Evolutionary conservation across 1,140 invertebrate genomes (phyloP).

Genomic region (Eriocheir sinensis): DNA sequence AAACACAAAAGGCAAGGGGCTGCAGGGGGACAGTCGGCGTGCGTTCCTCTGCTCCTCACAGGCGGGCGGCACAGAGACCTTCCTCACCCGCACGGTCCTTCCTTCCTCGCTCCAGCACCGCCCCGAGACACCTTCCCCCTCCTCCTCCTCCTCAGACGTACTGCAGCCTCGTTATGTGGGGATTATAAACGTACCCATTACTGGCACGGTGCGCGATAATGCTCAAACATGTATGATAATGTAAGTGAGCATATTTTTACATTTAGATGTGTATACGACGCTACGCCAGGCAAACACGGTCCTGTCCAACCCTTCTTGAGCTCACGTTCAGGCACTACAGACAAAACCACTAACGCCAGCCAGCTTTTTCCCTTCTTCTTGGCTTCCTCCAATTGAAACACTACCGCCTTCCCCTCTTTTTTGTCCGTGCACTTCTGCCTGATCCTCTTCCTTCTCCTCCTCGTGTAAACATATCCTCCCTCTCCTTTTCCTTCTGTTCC

Average conservation of each 20-base stretch:
- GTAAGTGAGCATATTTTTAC: not conserved
- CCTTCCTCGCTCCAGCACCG: not conserved
- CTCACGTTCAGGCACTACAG: not conserved
- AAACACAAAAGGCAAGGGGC: constrained; percentile 29
- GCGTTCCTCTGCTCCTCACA: not conserved
- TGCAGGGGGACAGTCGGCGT: not conserved
- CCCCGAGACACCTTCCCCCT: too few relatives aligned
- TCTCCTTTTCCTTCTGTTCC: not conserved
- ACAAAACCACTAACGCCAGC: not conserved
- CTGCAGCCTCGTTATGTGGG: not conserved
- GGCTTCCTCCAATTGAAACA: too few relatives aligned
- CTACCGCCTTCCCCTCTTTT: too few relatives aligned
- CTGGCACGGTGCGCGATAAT: not conserved
- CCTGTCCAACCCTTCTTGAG: not conserved
- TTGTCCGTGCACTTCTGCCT: too few relatives aligned
- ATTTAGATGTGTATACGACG: not conserved
- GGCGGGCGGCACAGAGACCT: not conserved
- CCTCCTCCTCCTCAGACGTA: not conserved
- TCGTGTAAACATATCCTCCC: not conserved
- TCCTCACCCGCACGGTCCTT: not conserved
- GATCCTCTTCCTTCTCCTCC: not conserved
- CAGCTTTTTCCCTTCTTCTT: not conserved
- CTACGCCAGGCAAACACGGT: not conserved
- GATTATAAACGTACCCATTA: not conserved
- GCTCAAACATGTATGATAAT: not conserved